Conservation (phyloP, 1,140 invertebrate genomes). For the Diachasmimorpha longicaudata region DNA sequence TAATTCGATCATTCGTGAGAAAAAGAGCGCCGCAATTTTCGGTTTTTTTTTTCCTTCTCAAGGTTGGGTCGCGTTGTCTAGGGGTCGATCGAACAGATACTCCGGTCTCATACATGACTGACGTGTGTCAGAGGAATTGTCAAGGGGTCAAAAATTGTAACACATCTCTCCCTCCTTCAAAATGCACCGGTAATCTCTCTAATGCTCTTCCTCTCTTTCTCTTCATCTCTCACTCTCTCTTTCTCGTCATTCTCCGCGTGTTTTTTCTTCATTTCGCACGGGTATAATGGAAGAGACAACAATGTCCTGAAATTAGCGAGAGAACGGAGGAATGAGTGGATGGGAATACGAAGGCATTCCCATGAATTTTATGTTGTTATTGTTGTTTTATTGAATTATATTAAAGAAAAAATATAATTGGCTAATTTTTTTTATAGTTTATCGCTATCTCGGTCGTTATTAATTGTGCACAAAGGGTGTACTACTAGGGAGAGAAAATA, state of each 20-base stretch:
- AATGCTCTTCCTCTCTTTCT: neutral
- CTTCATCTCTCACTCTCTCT: too few species aligned
- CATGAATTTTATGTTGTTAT: neutral
- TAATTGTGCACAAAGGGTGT: neutral
- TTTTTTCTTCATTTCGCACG: conserved; percentile 2
- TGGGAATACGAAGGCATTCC: neutral
- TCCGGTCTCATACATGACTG: neutral
- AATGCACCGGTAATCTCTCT: neutral
- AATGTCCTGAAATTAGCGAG: conserved; percentile 4
- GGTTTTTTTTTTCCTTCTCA: neutral
- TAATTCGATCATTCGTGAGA: conserved; percentile 1
- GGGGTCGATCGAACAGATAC: neutral
- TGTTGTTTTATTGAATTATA: neutral
- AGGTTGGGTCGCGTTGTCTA: neutral
- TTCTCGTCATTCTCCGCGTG: neutral
- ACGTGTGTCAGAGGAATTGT: neutral
- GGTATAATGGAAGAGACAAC: conserved; percentile 6
- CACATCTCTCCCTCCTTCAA: neutral
- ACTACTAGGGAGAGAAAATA: too few species aligned
- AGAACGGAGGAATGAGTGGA: neutral
- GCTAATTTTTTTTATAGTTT: neutral
- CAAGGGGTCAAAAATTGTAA: neutral
- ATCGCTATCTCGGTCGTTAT: neutral
- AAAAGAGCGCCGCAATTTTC: neutral
- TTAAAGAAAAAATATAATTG: neutral